Evolutionary conservation across 2,797 vertebrate genomes (phyloP).

Genomic region (Diglossa cyanea): DNA sequence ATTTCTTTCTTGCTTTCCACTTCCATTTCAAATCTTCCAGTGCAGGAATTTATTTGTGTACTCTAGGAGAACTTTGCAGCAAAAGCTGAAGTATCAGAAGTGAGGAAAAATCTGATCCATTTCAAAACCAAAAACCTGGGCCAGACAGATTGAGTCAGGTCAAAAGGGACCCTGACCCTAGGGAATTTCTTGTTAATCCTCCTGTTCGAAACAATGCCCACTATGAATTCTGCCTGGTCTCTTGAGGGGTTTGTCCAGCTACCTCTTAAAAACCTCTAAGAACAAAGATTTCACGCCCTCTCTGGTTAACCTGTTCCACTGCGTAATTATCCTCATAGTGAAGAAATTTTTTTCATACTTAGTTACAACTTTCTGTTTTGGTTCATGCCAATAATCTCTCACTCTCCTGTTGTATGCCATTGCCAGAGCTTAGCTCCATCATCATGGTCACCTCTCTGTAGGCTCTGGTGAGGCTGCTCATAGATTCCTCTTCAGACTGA

Average conservation of each 20-base stretch:
- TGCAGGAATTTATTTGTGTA: background rate
- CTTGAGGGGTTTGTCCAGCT: background rate
- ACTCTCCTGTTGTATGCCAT: too few relatives aligned
- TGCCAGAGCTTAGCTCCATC: background rate
- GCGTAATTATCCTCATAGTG: rapidly evolving
- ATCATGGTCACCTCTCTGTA: background rate
- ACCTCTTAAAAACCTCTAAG: background rate
- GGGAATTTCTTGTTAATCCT: background rate
- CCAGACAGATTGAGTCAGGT: background rate
- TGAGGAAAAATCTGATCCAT: background rate
- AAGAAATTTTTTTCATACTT: background rate
- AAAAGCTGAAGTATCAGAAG: background rate
- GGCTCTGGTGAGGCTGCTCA: background rate
- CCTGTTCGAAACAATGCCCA: background rate
- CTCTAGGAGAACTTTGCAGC: background rate
- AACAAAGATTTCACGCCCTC: background rate
- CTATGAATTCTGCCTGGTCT: background rate
- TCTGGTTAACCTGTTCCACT: background rate
- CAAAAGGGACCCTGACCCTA: background rate
- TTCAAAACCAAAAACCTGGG: background rate
- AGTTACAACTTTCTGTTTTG: background rate
- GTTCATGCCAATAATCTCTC: background rate
- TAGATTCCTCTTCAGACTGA: background rate
- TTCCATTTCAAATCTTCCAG: background rate
- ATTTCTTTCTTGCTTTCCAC: background rate